Conservation (phyloP, 1,140 invertebrate species). For the Orius laevigatus region DNA sequence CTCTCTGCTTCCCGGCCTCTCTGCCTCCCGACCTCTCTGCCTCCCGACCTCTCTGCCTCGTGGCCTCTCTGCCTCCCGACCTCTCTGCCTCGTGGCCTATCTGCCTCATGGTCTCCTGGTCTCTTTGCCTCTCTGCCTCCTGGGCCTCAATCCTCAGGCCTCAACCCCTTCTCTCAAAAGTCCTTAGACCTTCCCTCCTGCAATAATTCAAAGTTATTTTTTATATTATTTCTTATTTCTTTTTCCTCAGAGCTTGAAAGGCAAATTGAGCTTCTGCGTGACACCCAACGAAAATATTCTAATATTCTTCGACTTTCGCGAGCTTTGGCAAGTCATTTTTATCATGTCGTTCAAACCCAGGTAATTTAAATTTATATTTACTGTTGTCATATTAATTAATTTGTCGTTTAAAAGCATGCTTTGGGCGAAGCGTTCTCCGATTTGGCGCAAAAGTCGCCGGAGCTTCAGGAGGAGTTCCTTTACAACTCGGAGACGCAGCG, state of each 20-base stretch:
- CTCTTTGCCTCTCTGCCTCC: too few species aligned
- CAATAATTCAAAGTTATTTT: too few species aligned
- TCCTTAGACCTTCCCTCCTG: too few species aligned
- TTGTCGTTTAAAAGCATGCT: slow-evolving; percentile 36
- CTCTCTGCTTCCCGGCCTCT: too few species aligned
- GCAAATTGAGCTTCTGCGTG: slow-evolving; percentile 77
- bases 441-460: slow-evolving; percentile 82
- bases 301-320: slow-evolving; percentile 73
- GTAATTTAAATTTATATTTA: slow-evolving; percentile 23
- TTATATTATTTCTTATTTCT: background rate
- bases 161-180: too few species aligned
- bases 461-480: slow-evolving; percentile 85
- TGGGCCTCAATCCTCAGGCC: too few species aligned
- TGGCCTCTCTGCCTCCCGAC: too few species aligned
- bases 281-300: slow-evolving; percentile 86
- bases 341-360: slow-evolving; percentile 74
- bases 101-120: too few species aligned
- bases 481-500: slow-evolving; percentile 92
- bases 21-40: too few species aligned
- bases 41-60: too few species aligned
- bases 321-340: slow-evolving; percentile 73
- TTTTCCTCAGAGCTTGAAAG: slow-evolving; percentile 62
- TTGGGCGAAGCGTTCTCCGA: slow-evolving; percentile 88
- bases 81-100: too few species aligned
- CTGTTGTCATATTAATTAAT: slow-evolving; percentile 12